Evolutionary conservation across 1,140 invertebrate genomes (phyloP), one percentile per base, ranked within the genome.

Genomic region (Trachymyrmex cornetzi): DNA sequence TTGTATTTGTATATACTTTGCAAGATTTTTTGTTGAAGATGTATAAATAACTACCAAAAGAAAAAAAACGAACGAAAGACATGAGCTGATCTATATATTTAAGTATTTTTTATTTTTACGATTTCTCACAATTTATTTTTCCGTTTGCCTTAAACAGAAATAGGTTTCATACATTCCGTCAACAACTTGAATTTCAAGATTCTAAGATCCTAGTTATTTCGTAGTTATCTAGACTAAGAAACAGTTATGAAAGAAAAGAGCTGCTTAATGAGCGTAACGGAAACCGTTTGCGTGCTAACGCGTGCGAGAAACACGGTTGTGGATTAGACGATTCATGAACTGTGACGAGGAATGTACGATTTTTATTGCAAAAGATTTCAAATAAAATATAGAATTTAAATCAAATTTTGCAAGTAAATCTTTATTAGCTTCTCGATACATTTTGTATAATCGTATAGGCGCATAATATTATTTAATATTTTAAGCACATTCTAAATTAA

Each of bases 161-260:
- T 4, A 4, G 2, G 7, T 14, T 6, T 14, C 2, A 4, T 2
- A 11, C 3, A 11, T 66, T 34, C 3, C 27, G 19, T 2, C 16
- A 30, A 11, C 30, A 30, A 66, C 19, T 34, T 44, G n/a, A 44
- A 12, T 44, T 38, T 67, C n/a, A 14, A 66, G 34, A 22, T 22
- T 2, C 4, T 34, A 44, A 22, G 11, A 67, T 44, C n/a, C 2
- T 12, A 38, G 34, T 22, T 34, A 67, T 67, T 34, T 67, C 64
- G 11, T n/a, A 44, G 4, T 67, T 67, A 66, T 67, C 34, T 67
- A 48, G 64, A 44, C 4, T 67, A 34, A 67, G 64, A 44, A 67
- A 67, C 64, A 67, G 64, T 67, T 67, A 67, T 0, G 1, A 24
- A n/a, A n/a, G n/a, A 38, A 48, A 4, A 48, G 34, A 44, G 11